A percentile compares a stretch with the other conserved stretches of the same genome.
Conservation (phyloP, 1,140 invertebrate genomes). For the Samia ricini region DNA sequence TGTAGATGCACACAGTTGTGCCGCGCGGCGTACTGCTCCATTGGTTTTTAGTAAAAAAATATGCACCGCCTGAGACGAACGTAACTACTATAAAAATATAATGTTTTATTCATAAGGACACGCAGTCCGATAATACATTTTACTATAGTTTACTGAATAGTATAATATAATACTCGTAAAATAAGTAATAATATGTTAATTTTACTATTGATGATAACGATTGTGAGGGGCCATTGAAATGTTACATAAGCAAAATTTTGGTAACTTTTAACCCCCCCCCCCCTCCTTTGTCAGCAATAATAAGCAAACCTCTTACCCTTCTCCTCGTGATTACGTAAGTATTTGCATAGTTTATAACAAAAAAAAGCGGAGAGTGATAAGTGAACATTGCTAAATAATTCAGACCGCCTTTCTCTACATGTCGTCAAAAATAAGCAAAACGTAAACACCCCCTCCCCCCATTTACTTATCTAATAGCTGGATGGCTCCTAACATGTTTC, state of each 20-base stretch:
- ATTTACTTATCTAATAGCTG: too few relatives aligned
- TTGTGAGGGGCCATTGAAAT: too few relatives aligned
- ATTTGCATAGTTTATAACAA: too few relatives aligned
- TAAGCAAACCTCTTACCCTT: background rate
- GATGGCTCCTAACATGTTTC: background rate
- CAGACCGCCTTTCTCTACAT: too few relatives aligned
- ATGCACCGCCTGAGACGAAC: constrained; percentile 51
- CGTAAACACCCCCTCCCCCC: too few relatives aligned
- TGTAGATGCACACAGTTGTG: constrained; percentile 30
- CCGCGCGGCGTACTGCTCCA: constrained; percentile 1
- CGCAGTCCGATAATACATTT: constrained; percentile 40
- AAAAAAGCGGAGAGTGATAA: too few relatives aligned
- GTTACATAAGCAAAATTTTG: background rate
- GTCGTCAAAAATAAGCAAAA: too few relatives aligned
- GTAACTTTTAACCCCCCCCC: background rate
- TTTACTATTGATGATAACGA: constrained; percentile 23
- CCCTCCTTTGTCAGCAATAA: background rate
- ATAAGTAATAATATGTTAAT: constrained; percentile 40
- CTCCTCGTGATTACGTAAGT: too few relatives aligned
- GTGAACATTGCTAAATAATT: too few relatives aligned
- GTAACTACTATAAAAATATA: constrained; percentile 46
- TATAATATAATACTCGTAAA: constrained; percentile 34
- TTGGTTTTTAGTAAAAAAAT: constrained; percentile 39
- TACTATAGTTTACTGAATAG: constrained; percentile 26
- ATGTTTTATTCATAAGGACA: constrained; percentile 59